Conservation (phyloP, 1,140 invertebrate species). For the Pseudachorutes palmiensis region DNA sequence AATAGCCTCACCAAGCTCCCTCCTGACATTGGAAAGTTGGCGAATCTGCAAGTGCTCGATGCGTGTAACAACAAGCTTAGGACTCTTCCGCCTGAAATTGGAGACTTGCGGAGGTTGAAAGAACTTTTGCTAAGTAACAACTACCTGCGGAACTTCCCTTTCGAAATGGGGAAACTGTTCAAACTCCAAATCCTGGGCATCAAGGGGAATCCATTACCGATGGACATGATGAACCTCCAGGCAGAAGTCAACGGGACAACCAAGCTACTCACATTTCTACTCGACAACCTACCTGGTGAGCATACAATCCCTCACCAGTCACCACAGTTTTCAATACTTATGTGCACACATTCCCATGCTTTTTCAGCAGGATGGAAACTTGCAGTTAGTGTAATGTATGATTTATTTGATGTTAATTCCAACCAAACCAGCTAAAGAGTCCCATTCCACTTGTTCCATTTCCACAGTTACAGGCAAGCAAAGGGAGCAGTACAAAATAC, state of each 20-base stretch:
- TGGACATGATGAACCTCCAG: conserved; percentile 84
- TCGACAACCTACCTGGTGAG: conserved; percentile 89
- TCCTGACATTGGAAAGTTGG: conserved; percentile 72
- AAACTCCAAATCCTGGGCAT: conserved; percentile 83
- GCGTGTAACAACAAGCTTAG: conserved; percentile 88
- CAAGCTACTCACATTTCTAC: conserved; percentile 85
- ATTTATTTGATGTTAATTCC: too few relatives aligned
- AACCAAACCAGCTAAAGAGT: too few relatives aligned
- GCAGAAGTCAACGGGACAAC: conserved; percentile 85
- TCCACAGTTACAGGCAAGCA: too few relatives aligned
- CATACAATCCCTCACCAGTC: too few relatives aligned
- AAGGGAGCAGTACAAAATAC: too few relatives aligned
- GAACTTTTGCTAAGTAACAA: conserved; percentile 93
- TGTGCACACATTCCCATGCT: too few relatives aligned
- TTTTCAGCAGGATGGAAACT: too few relatives aligned
- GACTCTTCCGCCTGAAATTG: conserved; percentile 86
- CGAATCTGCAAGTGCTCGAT: conserved; percentile 78
- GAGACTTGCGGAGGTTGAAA: conserved; percentile 86
- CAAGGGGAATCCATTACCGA: conserved; percentile 86
- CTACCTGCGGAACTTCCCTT: conserved; percentile 82
- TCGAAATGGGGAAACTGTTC: conserved; percentile 95
- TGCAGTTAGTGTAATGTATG: too few relatives aligned
- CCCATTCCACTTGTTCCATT: too few relatives aligned
- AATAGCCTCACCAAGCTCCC: conserved; percentile 83
- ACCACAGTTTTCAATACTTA: too few relatives aligned